These are phyloP conservation scores for Porites rus DNA, from an alignment of 92 coral and sea anemone genomes.

Conservation along the genomic window DNA sequence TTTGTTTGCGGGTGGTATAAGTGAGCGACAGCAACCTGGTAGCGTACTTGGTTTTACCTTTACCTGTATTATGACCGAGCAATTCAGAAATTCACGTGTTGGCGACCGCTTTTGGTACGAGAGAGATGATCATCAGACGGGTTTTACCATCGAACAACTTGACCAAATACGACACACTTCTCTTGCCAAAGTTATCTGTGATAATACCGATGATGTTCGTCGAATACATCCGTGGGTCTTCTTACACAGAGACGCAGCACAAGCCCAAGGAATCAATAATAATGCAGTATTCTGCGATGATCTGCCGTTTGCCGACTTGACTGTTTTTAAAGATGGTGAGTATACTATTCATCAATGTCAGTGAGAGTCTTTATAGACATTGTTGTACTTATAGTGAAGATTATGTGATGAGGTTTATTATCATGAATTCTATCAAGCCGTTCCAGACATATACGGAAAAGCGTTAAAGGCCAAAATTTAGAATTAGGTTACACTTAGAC, in stretches of 20 bases:
- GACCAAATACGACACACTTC: background rate
- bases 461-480: no score
- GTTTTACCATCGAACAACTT: slow-evolving; percentile 6
- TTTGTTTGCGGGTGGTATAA: slow-evolving; percentile 25
- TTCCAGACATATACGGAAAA: no score
- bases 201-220: background rate
- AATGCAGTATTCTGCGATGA: background rate
- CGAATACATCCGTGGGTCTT: background rate
- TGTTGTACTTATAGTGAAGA: no score
- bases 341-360: background rate
- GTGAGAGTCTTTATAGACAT: no score
- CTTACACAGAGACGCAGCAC: background rate
- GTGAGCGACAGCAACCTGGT: background rate
- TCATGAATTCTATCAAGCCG: no score
- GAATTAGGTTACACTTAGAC: no score
- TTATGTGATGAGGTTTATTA: no score
- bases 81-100: background rate
- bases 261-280: background rate
- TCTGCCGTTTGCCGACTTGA: slow-evolving; percentile 23
- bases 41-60: slow-evolving; percentile 29
- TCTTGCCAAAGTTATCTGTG: slow-evolving; percentile 4
- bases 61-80: slow-evolving; percentile 11
- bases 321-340: slow-evolving; percentile 27
- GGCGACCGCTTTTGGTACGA: slow-evolving; percentile 62
- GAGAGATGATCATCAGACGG: background rate